Conservation (phyloP, 2,888 invertebrate genomes). For the Xiphydria camelus region DNA sequence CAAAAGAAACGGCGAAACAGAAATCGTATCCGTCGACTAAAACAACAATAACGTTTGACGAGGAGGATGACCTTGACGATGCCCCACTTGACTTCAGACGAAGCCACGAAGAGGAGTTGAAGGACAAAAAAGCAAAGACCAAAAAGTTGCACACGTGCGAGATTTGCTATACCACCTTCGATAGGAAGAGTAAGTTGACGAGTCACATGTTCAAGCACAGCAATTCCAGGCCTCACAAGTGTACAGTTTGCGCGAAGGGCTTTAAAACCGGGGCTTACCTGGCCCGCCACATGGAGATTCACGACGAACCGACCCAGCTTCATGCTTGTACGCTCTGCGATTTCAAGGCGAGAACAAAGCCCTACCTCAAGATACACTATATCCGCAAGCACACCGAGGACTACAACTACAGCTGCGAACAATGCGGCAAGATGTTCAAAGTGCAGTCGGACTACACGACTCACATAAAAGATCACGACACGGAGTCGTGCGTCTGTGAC, state of each 20-base stretch:
- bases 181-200: conserved; percentile 42
- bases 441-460: conserved; percentile 61
- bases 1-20: conserved; percentile 3
- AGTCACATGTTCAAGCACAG: conserved; percentile 49
- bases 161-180: conserved; percentile 41
- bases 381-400: conserved; percentile 48
- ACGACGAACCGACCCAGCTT: conserved; percentile 39
- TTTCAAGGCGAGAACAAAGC: conserved; percentile 46
- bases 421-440: conserved; percentile 62
- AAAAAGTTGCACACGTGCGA: conserved; percentile 41
- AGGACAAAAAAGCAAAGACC: conserved; percentile 12
- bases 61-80: conserved; percentile 37
- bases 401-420: conserved; percentile 61
- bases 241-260: conserved; percentile 41
- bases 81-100: conserved; percentile 35
- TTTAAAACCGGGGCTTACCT: conserved; percentile 46
- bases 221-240: conserved; percentile 46
- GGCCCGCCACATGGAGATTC: conserved; percentile 46
- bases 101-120: conserved; percentile 3
- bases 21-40: no score
- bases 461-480: conserved; percentile 57
- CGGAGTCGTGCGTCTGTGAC: conserved; percentile 49
- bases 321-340: conserved; percentile 44
- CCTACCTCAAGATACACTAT: conserved; percentile 48
- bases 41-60: conserved; percentile 3